These are phyloP conservation scores for Megaptera novaeangliae DNA, from an alignment of 2,113 vertebrate genomes.

Conservation along the genomic window DNA sequence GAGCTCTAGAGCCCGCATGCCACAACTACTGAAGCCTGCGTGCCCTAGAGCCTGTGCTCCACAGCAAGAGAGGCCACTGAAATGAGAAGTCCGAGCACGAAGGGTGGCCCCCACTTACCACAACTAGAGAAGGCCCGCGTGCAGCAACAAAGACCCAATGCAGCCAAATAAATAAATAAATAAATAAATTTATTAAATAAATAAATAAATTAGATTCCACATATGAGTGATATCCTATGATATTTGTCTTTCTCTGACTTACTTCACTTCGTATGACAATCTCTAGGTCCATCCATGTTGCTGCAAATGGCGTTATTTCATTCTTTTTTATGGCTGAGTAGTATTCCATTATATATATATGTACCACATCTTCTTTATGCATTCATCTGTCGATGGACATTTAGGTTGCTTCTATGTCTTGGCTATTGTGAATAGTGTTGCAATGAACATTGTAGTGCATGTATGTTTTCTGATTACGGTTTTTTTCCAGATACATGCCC, in stretches of 20 bases:
- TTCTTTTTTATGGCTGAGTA: neutral
- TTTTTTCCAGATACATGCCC: neutral
- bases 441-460: neutral
- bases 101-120: too few relatives aligned
- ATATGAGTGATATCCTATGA: neutral
- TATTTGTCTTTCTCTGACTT: neutral
- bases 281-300: neutral
- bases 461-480: neutral
- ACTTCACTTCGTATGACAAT: neutral
- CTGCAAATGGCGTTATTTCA: neutral
- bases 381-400: neutral
- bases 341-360: neutral
- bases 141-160: too few relatives aligned
- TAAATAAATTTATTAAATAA: too few relatives aligned
- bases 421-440: neutral
- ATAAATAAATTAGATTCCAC: neutral
- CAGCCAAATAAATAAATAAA: too few relatives aligned
- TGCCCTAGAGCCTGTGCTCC: too few relatives aligned
- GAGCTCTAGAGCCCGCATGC: too few relatives aligned
- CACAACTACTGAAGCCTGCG: too few relatives aligned
- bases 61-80: too few relatives aligned
- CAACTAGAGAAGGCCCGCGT: too few relatives aligned
- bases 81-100: too few relatives aligned
- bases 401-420: neutral
- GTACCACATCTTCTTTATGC: neutral